phyloP scores from a whole-genome alignment of 2,797 vertebrate genomes.

The Arctocebus calabarensis region DNA sequence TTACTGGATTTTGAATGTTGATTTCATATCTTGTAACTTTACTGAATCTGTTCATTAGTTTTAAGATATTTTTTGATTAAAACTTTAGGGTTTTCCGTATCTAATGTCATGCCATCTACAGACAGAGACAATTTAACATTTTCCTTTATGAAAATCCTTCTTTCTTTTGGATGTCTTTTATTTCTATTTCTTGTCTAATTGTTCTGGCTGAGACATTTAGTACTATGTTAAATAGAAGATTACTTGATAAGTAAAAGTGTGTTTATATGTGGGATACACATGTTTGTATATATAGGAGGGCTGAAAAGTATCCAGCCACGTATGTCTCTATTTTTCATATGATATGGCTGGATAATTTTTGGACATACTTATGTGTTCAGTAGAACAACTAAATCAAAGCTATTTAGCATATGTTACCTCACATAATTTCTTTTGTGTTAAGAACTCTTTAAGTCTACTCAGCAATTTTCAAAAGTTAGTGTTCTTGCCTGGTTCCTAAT shows the following conservation, averaged over 20 bases:
- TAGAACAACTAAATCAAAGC: too few relatives aligned
- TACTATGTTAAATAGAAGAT: neutral
- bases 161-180: neutral
- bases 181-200: neutral
- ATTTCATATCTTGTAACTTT: neutral
- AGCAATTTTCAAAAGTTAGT: neutral
- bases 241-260: too few relatives aligned
- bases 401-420: too few relatives aligned
- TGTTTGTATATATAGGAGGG: too few relatives aligned
- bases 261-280: too few relatives aligned
- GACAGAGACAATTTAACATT: neutral
- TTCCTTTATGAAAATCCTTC: neutral
- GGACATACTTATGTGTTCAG: too few relatives aligned
- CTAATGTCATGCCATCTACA: neutral
- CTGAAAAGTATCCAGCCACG: too few relatives aligned
- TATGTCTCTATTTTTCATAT: too few relatives aligned
- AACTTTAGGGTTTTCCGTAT: neutral
- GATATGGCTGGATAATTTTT: too few relatives aligned
- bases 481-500: neutral
- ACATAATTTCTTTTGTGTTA: too few relatives aligned
- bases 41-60: neutral
- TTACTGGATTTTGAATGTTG: neutral
- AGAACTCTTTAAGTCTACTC: too few relatives aligned
- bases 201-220: neutral
- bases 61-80: neutral